These are phyloP conservation scores for Sitta europaea DNA, from an alignment of 2,113 vertebrate genomes.

Conservation along the genomic window DNA sequence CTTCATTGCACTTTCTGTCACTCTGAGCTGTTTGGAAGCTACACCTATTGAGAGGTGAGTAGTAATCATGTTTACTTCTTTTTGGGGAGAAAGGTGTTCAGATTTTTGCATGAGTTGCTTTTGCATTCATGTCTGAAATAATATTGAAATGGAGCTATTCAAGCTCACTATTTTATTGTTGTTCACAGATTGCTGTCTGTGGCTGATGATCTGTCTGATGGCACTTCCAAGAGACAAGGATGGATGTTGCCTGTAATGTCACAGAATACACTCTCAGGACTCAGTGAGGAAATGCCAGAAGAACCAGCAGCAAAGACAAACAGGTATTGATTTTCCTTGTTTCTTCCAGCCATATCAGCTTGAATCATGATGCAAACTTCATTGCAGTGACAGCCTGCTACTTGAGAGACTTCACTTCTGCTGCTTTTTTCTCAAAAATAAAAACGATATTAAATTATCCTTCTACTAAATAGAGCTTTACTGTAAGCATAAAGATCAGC, in stretches of 20 bases:
- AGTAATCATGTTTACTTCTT: not conserved
- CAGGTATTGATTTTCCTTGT: conserved; percentile 66
- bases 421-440: not conserved
- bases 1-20: conserved; percentile 74
- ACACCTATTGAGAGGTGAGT: conserved; percentile 81
- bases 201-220: conserved; percentile 56
- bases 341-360: not conserved
- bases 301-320: conserved; percentile 56
- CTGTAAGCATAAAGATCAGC: not conserved
- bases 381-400: not conserved
- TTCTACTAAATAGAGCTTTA: not conserved
- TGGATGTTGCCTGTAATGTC: conserved; percentile 67
- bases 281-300: conserved; percentile 55
- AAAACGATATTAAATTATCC: not conserved
- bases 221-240: conserved; percentile 59
- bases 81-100: not conserved
- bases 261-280: conserved; percentile 63
- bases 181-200: conserved; percentile 30
- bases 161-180: not conserved
- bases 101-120: not conserved
- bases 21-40: conserved; percentile 74
- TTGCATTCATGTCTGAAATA: not conserved
- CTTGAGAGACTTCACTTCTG: not conserved
- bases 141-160: not conserved
- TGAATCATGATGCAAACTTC: not conserved